Conservation (phyloP, 2,113 vertebrate genomes). For the Echinops telfairi region DNA sequence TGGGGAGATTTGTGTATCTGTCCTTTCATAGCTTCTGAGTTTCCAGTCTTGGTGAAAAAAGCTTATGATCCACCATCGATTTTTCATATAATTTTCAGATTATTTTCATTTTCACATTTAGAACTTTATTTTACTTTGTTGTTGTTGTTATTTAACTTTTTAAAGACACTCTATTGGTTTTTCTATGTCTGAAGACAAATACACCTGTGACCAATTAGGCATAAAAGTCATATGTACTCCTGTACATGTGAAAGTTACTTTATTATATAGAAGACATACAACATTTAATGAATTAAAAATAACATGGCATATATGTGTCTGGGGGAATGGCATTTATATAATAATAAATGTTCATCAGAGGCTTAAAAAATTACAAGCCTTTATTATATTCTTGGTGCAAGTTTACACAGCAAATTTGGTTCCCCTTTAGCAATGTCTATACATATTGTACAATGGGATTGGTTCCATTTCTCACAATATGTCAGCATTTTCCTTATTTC, state of each 20-base stretch:
- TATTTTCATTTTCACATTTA: not conserved
- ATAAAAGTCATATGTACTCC: too few relatives aligned
- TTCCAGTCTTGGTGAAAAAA: slow-evolving; percentile 29
- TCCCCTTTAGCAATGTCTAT: not conserved
- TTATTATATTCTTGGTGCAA: not conserved
- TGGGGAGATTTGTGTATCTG: not conserved
- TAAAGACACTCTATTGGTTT: not conserved
- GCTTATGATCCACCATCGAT: too few relatives aligned
- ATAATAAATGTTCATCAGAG: not conserved
- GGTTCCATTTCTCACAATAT: not conserved
- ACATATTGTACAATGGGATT: not conserved
- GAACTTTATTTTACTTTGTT: not conserved
- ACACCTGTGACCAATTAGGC: not conserved
- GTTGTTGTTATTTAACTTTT: not conserved
- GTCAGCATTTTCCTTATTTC: not conserved
- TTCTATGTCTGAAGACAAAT: not conserved
- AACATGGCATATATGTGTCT: not conserved
- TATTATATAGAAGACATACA: too few relatives aligned
- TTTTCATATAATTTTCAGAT: not conserved
- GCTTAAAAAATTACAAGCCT: not conserved
- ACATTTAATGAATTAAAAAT: not conserved
- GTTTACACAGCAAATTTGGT: not conserved
- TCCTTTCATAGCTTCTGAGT: not conserved
- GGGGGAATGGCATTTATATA: not conserved
- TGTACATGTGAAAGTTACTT: too few relatives aligned